These are phyloP conservation scores for Cryptus viduatorius DNA, from an alignment of 2,888 invertebrate species.

Conservation along the genomic window DNA sequence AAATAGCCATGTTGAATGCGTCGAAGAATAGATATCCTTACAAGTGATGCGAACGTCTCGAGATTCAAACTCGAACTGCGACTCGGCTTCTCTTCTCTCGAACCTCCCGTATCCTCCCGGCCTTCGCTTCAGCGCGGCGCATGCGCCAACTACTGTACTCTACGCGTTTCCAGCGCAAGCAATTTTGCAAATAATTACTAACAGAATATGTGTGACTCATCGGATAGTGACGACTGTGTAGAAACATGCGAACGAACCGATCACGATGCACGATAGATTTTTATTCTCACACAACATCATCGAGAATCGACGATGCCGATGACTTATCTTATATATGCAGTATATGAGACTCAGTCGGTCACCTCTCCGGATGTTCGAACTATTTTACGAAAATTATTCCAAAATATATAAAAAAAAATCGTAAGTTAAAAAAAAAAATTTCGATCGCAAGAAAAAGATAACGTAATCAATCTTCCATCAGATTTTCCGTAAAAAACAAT, in stretches of 20 bases:
- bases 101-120: neutral
- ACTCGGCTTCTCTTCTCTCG: slow-evolving; percentile 8
- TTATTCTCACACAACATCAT: slow-evolving; percentile 15
- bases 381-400: neutral
- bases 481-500: too few species aligned
- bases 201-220: slow-evolving; percentile 62
- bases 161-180: slow-evolving; percentile 5
- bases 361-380: neutral
- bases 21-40: slow-evolving; percentile 45
- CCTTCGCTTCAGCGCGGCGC: slow-evolving; percentile 8
- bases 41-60: slow-evolving; percentile 58
- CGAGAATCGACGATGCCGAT: slow-evolving; percentile 5
- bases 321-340: neutral
- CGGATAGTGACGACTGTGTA: slow-evolving; percentile 33
- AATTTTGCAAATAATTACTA: slow-evolving; percentile 64
- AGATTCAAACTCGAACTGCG: slow-evolving; percentile 57
- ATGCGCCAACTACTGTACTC: slow-evolving; percentile 48
- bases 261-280: neutral
- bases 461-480: too few species aligned
- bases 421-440: too few species aligned
- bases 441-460: too few species aligned
- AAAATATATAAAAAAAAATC: too few species aligned
- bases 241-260: slow-evolving; percentile 29
- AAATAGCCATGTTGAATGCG: slow-evolving; percentile 62
- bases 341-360: slow-evolving; percentile 1